Evolutionary conservation across 2,888 invertebrate species (phyloP), one percentile per base, ranked within the genome.

Genomic region (Trichogramma evanescens): DNA sequence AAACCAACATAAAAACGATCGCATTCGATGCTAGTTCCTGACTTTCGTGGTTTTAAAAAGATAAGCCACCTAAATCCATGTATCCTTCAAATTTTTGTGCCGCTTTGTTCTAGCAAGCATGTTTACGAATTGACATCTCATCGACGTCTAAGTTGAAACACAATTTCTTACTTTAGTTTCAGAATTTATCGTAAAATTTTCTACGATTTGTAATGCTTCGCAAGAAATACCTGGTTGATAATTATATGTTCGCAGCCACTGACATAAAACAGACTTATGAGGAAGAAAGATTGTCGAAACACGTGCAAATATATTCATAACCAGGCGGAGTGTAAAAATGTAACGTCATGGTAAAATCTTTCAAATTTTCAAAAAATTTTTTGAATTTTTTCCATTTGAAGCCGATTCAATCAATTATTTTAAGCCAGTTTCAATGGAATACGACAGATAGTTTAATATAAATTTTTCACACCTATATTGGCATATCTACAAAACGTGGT

Each of bases 11-110:
- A 26, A 59, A 48, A n/a, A 65, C 61, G 10, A 39, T 4, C 5
- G 63, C 61, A 10, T 59, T 42, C 45, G 49, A 59, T 39, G 65
- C 63, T 40, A 40, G 13, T 41, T 48, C 9, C n/a, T 26, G 9
- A n/a, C 50, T 49, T 39, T 54, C 50, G n/a, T 10, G 8, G 5
- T 45, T 50, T 50, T 65, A 60, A 6, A 59, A n/a, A 13, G 26
- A 39, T 38, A 38, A 13, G 26, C 3, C 49, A 9, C 68, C 67
- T 56, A 65, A 61, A 54, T 66, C 64, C 7, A 68, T 58, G 58
- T 61, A 64, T 5, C 69, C 68, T 9, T 56, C 51, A 52, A 59
- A 52, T 10, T 59, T 54, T 6, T 59, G 61, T 9, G 57, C 57
- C 45, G 52, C 9, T 56, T 57, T 59, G 9, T 55, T 52, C 4